Evolutionary conservation across 2,113 vertebrate genomes (phyloP).

Genomic region (Chaenocephalus aceratus): DNA sequence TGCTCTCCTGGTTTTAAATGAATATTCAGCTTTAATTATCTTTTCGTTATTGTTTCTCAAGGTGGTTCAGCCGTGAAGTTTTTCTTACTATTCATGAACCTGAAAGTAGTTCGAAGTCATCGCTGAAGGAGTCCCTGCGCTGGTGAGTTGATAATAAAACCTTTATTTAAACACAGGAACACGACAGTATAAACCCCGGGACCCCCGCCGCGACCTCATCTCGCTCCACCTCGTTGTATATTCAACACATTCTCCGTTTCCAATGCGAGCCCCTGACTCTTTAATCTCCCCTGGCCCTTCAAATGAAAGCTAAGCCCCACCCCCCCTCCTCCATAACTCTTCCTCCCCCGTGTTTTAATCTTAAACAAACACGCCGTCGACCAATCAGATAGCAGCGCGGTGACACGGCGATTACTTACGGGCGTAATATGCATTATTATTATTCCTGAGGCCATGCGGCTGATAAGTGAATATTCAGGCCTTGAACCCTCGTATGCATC

Average conservation of each 20-base stretch:
- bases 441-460: constrained; percentile 72
- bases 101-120: not conserved
- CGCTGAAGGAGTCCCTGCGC: not conserved
- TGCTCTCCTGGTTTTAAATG: too few species aligned
- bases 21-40: too few species aligned
- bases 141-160: too few species aligned
- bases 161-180: too few species aligned
- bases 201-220: too few species aligned
- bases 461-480: constrained; percentile 80
- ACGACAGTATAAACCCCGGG: too few species aligned
- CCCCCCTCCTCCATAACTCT: constrained; percentile 57
- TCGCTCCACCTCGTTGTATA: not conserved
- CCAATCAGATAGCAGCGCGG: constrained; percentile 58
- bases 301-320: constrained; percentile 16
- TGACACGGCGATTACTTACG: constrained; percentile 80
- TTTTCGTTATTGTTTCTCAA: too few species aligned
- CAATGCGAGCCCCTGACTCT: not conserved
- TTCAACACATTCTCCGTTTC: not conserved
- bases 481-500: constrained; percentile 72
- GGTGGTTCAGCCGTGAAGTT: too few species aligned
- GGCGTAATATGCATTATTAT: constrained; percentile 79
- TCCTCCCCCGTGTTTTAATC: constrained; percentile 49
- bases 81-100: too few species aligned
- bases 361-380: constrained; percentile 44
- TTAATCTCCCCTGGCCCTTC: constrained; percentile 25